Base-by-base conservation (phyloP, 2,888 invertebrate species). In the Frankliniella intonsa region DNA sequence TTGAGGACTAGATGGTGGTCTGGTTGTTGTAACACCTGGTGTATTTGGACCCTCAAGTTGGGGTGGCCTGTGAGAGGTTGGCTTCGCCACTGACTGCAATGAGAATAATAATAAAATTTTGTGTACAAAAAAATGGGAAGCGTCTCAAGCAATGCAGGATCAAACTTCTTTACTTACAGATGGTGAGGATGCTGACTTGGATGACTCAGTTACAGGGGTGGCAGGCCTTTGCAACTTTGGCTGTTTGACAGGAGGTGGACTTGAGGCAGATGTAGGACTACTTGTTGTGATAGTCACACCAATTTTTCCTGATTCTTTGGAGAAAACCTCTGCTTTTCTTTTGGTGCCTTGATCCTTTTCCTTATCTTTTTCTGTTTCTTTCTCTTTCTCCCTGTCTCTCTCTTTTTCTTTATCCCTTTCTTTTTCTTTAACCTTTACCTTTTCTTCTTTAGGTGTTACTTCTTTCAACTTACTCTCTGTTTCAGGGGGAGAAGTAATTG, bases 231-330 rank as follows among this genome's bases (percentile, higher is more conserved):
- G 69, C 82, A 89, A 85, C 81, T 87, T 86, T 10, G 88, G 87
- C 69, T 89, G 89, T 0, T 89, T 88, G 69, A 90, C 87, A 27
- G 89, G 89, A 8, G 88, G 87, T 11, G 88, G 88, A 50, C 88
- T 88, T 1, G 88, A 87, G 80, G 85, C 87, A 17, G 84, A 83
- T 51, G 89, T 88, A 69, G 91, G 90, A 84, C 89, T 88, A 84
- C 92, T 92, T 83, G 94, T 95, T 80, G 95, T 96, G 84, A 96
- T 96, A 81, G 96, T 96, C 81, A 96, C 95, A 81, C 96, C 96
- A 85, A 96, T 96, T 89, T 96, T 96, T 9, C 96, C 96, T 3
- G 95, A 95, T 87, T 95, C 96, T 85, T 94, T 93, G 76, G 93
- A 93, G 80, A 95, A 90, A 9, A 96, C 95, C 86, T 96, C 96